These are phyloP conservation scores for Karalla daura DNA, from an alignment of 2,797 vertebrate species.

Conservation along the genomic window DNA sequence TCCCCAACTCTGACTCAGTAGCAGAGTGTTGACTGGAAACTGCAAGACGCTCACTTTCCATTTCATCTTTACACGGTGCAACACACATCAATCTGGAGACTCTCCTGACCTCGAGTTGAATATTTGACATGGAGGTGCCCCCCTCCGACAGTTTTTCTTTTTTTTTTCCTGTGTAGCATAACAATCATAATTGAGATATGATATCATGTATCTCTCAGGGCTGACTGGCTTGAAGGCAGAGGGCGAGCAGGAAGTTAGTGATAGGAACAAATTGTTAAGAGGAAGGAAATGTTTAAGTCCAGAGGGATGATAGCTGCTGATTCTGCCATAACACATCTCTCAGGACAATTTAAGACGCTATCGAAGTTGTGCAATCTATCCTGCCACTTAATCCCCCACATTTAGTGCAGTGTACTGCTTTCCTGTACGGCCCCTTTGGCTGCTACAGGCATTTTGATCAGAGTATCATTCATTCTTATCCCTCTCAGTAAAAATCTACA, in stretches of 20 bases:
- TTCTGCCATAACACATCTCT: constrained; percentile 64
- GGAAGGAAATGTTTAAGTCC: constrained; percentile 87
- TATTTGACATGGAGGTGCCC: constrained; percentile 25
- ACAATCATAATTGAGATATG: constrained; percentile 76
- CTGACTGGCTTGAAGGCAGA: constrained; percentile 71
- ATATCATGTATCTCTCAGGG: constrained; percentile 72
- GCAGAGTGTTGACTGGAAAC: constrained; percentile 59
- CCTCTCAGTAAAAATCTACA: neutral
- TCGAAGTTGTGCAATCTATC: constrained; percentile 30
- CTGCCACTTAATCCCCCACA: constrained; percentile 5
- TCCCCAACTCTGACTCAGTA: constrained; percentile 51
- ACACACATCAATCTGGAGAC: constrained; percentile 15
- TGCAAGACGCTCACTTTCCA: constrained; percentile 47
- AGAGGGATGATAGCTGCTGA: constrained; percentile 74
- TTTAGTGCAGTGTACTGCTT: neutral
- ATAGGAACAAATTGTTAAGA: constrained; percentile 82
- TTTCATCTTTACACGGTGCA: constrained; percentile 30
- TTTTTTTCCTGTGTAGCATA: constrained; percentile 48
- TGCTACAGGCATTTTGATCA: neutral
- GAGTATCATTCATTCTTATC: neutral
- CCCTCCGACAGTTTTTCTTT: constrained; percentile 44
- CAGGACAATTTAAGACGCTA: constrained; percentile 58
- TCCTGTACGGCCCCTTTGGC: neutral
- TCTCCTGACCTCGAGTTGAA: constrained; percentile 44
- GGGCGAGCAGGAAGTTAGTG: constrained; percentile 78